These are phyloP conservation scores for Saimiri boliviensis DNA, from an alignment of 2,113 vertebrate species.

Conservation along the genomic window DNA sequence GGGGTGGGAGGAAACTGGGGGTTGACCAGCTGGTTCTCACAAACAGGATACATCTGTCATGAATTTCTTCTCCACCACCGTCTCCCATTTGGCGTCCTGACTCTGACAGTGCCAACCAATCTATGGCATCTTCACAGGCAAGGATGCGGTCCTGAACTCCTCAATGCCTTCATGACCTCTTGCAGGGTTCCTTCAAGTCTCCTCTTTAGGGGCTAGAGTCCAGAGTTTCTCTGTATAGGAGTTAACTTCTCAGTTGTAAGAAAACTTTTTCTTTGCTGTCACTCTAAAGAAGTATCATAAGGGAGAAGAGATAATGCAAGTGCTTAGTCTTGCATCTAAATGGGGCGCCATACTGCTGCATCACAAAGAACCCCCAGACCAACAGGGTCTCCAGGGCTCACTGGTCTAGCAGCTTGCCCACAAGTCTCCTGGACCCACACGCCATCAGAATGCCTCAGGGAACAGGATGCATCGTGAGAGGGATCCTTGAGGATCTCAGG, in stretches of 20 bases:
- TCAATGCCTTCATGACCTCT: background rate
- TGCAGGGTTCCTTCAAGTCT: background rate
- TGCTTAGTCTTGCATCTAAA: background rate
- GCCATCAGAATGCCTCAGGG: background rate
- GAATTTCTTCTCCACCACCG: background rate
- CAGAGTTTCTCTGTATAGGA: background rate
- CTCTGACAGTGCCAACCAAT: background rate
- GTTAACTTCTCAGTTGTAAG: background rate
- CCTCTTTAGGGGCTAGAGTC: background rate
- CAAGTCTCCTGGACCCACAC: background rate
- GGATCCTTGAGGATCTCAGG: background rate
- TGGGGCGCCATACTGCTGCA: background rate
- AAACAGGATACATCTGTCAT: background rate
- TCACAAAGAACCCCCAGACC: background rate
- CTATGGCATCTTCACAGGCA: background rate
- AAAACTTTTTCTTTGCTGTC: background rate
- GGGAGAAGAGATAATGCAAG: background rate
- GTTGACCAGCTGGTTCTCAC: background rate
- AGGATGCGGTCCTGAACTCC: background rate
- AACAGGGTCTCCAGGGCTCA: background rate
- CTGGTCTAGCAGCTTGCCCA: background rate
- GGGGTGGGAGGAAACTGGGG: background rate
- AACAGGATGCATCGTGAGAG: background rate
- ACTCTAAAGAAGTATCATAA: background rate
- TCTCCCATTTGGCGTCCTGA: background rate